Percentiles rank a stretch among this genome's conserved stretches.
Conservation (phyloP, 2,797 vertebrate genomes). For the Anguilla megastoma region DNA sequence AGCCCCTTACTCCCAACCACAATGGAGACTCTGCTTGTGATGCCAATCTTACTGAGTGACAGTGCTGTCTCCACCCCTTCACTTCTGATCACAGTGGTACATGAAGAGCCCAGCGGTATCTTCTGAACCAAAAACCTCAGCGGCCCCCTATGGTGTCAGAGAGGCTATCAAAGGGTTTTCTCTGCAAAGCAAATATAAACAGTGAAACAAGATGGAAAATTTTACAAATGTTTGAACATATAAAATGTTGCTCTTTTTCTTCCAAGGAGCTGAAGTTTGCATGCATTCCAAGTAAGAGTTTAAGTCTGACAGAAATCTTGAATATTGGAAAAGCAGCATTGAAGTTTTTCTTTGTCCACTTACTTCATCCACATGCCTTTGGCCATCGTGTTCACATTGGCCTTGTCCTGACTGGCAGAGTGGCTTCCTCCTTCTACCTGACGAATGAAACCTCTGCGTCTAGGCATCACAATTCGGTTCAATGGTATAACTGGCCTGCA, state of each 20-base stretch:
- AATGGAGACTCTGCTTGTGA: background rate
- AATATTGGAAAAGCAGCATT: background rate
- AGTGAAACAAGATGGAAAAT: background rate
- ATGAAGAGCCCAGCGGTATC: background rate
- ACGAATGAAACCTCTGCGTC: too few relatives aligned
- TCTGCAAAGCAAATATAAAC: background rate
- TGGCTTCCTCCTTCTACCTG: too few relatives aligned
- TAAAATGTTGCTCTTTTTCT: background rate
- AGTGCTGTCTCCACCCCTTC: background rate
- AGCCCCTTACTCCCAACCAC: background rate
- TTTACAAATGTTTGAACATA: background rate
- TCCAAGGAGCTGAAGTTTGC: background rate
- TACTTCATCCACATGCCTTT: too few relatives aligned
- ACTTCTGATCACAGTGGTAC: background rate
- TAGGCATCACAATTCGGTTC: too few relatives aligned
- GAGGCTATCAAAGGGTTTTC: background rate
- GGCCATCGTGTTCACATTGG: too few relatives aligned
- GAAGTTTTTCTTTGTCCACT: too few relatives aligned
- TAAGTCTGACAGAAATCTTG: background rate
- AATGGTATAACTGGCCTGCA: background rate
- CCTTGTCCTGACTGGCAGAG: too few relatives aligned
- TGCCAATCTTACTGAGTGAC: background rate
- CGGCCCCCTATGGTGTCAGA: background rate
- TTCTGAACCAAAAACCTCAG: background rate
- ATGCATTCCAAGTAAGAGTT: background rate